Evolutionary conservation across 1,140 invertebrate genomes (phyloP).

Genomic region (Teleogryllus occipitalis): DNA sequence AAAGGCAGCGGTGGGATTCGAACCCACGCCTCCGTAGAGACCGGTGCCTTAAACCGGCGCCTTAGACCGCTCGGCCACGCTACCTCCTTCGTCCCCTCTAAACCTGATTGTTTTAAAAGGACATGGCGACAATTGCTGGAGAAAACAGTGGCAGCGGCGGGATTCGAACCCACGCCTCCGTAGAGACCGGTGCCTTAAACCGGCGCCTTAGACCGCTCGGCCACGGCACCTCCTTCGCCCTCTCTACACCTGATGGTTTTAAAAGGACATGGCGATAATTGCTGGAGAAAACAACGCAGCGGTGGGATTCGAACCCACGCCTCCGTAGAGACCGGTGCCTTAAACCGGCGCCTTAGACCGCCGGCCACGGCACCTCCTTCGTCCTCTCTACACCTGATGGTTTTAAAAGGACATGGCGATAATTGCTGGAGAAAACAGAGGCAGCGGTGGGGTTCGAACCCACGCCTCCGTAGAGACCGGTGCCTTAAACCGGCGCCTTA

Average conservation of each 20-base stretch:
- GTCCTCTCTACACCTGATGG: too few relatives aligned
- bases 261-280: too few relatives aligned
- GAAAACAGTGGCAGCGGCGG: too few relatives aligned
- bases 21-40: slow-evolving; percentile 64
- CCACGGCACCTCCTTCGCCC: too few relatives aligned
- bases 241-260: too few relatives aligned
- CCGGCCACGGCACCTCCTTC: too few relatives aligned
- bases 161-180: slow-evolving; percentile 66
- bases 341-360: slow-evolving; percentile 67
- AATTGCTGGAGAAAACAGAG: too few relatives aligned
- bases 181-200: slow-evolving; percentile 65
- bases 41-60: slow-evolving; percentile 68
- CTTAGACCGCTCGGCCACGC: slow-evolving; percentile 67
- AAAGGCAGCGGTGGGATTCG: slow-evolving; percentile 67
- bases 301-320: slow-evolving; percentile 70
- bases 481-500: slow-evolving; percentile 68
- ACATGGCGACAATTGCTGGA: too few relatives aligned
- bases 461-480: slow-evolving; percentile 62
- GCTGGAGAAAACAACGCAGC: too few relatives aligned
- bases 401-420: too few relatives aligned
- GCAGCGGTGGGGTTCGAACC: slow-evolving; percentile 67
- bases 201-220: slow-evolving; percentile 67
- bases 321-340: slow-evolving; percentile 63
- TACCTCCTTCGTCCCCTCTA: too few relatives aligned
- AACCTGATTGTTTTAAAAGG: too few relatives aligned